Evolutionary conservation across 1,140 invertebrate genomes (phyloP), one percentile per base, ranked within the genome.

Genomic region (Ceratina australensis): DNA sequence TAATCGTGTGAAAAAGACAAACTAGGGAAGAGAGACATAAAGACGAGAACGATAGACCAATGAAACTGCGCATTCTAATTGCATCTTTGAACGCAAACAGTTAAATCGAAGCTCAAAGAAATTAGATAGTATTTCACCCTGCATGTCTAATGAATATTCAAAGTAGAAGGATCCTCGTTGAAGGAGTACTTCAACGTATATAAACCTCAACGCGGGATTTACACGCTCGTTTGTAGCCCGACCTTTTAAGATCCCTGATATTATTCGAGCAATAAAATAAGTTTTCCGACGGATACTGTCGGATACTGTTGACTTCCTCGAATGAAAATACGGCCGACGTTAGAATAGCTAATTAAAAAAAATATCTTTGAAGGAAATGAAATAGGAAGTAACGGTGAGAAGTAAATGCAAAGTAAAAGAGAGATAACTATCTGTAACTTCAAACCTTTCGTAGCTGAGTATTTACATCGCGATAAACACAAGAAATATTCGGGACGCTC

Each of bases 111-210:
- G 13, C 52, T 42, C 2, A 42, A 18, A 3, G 10, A 24, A 64
- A 64, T 28, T 59, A 22, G 52, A 57, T 15, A 28, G 22, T n/a
- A 28, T 16, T 65, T 20, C 15, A n/a, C 1, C 18, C 10, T 42
- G 4, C 42, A 16, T 15, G 57, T 77, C 56, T 42, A 16, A 81
- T 78, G 73, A 82, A 82, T 82, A 77, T 81, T 82, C 56, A 72
- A 22, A 59, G 20, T 8, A 8, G 10, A 33, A n/a, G 5, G 28
- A 74, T 68, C 26, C 50, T 56, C 26, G 42, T 54, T 64, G 26
- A 3, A 18, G 24, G 68, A 5, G 28, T 18, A 49, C 59, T 64
- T 61, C 50, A 57, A 52, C 20, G 22, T 15, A 26, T 33, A 54
- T 13, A n/a, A 10, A 22, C 33, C 10, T 10, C 12, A 20, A 42